Percentiles rank a stretch among this genome's conserved stretches.
Conservation (phyloP, 2,113 vertebrate species). For the Porphyrio hochstetteri region DNA sequence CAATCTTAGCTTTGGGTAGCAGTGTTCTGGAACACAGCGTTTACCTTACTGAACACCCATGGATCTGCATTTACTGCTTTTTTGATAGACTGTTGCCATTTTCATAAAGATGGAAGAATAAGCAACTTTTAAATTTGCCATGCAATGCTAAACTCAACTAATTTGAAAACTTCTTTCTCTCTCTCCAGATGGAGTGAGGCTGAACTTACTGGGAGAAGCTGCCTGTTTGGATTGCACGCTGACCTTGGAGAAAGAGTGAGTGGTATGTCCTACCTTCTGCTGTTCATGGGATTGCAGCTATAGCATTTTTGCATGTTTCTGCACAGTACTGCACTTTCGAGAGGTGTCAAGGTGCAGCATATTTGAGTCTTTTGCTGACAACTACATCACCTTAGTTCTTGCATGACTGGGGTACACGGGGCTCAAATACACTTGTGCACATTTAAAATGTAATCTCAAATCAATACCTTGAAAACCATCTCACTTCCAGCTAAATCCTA, state of each 20-base stretch:
- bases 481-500: not conserved
- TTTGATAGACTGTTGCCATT: not conserved
- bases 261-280: not conserved
- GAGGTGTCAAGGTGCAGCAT: not conserved
- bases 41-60: not conserved
- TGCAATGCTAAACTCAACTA: not conserved
- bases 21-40: not conserved
- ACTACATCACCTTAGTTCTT: not conserved
- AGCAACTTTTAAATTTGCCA: not conserved
- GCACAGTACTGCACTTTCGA: not conserved
- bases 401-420: not conserved
- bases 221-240: not conserved
- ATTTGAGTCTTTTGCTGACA: not conserved
- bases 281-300: not conserved
- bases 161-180: not conserved
- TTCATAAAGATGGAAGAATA: not conserved
- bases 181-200: not conserved
- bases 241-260: not conserved
- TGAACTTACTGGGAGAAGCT: not conserved
- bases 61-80: not conserved
- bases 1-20: not conserved
- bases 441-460: not conserved
- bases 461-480: not conserved
- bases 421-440: not conserved
- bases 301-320: not conserved